phyloP scores from a whole-genome alignment of 2,113 vertebrate species.

The Thunnus maccoyii region DNA sequence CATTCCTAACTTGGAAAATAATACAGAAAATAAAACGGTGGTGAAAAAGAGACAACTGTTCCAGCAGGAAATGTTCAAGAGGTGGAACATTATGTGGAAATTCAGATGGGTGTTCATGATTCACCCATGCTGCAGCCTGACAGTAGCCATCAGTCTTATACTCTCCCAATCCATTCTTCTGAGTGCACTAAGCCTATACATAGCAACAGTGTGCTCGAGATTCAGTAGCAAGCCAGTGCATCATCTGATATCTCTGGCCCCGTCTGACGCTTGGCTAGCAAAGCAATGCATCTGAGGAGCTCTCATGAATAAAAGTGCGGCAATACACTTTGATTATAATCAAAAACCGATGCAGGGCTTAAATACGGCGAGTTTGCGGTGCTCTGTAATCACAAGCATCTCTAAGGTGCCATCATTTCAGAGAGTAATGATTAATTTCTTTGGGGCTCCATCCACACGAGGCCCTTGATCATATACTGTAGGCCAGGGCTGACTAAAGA shows the following conservation, averaged over 20 bases:
- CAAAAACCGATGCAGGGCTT: constrained; percentile 49
- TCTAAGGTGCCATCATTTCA: constrained; percentile 43
- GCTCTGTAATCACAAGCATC: constrained; percentile 60
- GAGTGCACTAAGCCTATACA: constrained; percentile 56
- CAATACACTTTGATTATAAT: constrained; percentile 74
- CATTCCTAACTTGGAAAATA: not conserved
- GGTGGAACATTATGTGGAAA: constrained; percentile 52
- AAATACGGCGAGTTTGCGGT: constrained; percentile 44
- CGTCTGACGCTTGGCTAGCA: constrained; percentile 54
- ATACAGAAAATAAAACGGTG: constrained; percentile 15
- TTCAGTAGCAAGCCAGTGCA: constrained; percentile 63
- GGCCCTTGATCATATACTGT: constrained; percentile 29
- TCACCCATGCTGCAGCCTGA: constrained; percentile 57
- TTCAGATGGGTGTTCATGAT: constrained; percentile 61
- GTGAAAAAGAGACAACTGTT: constrained; percentile 27
- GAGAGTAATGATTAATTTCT: constrained; percentile 55
- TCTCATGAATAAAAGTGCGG: constrained; percentile 68
- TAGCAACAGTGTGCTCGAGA: constrained; percentile 63
- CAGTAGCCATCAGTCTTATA: constrained; percentile 66
- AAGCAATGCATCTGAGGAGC: constrained; percentile 57
- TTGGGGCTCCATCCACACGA: constrained; percentile 9
- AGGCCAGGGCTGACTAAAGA: constrained; percentile 8
- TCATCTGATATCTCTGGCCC: constrained; percentile 68
- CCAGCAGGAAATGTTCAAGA: constrained; percentile 24
- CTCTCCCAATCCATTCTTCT: constrained; percentile 57